Base-by-base conservation (phyloP, 2,888 invertebrate species). In the Caenorhabditis sp. region DNA sequence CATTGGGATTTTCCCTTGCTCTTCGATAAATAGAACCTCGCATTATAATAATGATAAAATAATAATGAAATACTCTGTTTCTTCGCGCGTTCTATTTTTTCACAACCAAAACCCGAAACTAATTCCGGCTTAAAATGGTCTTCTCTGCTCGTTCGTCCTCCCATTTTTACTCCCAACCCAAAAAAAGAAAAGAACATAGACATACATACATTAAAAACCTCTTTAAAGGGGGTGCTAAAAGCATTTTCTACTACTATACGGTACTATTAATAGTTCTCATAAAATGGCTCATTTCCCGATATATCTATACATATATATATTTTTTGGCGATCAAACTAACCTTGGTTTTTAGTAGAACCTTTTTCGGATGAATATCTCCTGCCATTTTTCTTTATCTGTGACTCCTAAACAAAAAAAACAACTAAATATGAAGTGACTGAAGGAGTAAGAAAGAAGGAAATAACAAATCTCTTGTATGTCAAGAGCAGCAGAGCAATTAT, bases 351-450 rank as follows among this genome's bases (percentile, higher is more conserved):
- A 73, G 68, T 25, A 73, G 59, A 61, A 73, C 58, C 59, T 73
- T 73, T 63, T 62, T 73, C 57, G 73, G 73, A 63, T 73, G 68
- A 26, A 73, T 73, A 66, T 73, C 68, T 27, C 56, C 68, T 0
- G 73, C 65, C 73, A 73, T 73, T 53, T 53, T 53, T 53, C 4
- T 50, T 5, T 20, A 50, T 31, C 4, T 31, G 31, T 31, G 31
- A 7, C 5, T 31, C 31, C 31, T 31, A 31, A 31, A 31, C 31
- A 31, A 31, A 4, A 31, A 31, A 31, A 7, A n/a, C n/a, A n/a
- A 17, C 43, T 17, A 43, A 58, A 36, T 21, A 58, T 31, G 53
- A 52, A 69, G 43, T 31, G 26, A 62, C 36, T 43, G 14, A 43
- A 14, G 14, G 10, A 43, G 43, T 14, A 17, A 43, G 43, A 17